Conservation (phyloP, 2,113 vertebrate genomes). For the Oenanthe oenanthe region DNA sequence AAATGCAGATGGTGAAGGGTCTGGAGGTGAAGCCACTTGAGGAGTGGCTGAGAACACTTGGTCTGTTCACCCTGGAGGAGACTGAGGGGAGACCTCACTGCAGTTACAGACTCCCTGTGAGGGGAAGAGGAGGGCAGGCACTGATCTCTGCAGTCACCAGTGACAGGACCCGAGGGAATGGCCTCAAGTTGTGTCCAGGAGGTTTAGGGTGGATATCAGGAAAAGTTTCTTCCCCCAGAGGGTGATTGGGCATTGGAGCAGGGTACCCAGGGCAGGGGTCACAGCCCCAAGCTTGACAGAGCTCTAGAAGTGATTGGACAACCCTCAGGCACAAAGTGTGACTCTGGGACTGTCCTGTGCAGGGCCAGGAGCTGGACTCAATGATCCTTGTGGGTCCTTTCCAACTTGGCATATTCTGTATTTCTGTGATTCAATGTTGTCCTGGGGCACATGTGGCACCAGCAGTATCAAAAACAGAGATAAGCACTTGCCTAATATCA, state of each 20-base stretch:
- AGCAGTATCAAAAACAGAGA: neutral
- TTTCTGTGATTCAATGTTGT: neutral
- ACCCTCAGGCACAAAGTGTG: neutral
- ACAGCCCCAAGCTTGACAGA: neutral
- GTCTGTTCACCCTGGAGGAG: neutral
- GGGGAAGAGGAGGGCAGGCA: neutral
- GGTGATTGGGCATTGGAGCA: neutral
- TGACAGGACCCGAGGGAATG: rapidly evolving
- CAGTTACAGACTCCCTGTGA: neutral
- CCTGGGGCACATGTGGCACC: neutral
- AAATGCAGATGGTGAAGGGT: neutral
- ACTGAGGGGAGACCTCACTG: neutral
- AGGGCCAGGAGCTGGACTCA: neutral
- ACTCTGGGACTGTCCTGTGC: neutral
- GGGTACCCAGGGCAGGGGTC: neutral
- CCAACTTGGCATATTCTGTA: neutral
- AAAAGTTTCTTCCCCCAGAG: neutral
- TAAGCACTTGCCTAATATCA: neutral
- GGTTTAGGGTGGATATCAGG: neutral
- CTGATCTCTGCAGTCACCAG: neutral
- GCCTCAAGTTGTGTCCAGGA: neutral
- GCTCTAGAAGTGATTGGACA: neutral
- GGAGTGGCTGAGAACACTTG: neutral
- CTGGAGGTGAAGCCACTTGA: neutral
- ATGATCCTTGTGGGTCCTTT: neutral